Evolutionary conservation across 2,797 vertebrate genomes (phyloP).

Genomic region (Prunella strophiata): DNA sequence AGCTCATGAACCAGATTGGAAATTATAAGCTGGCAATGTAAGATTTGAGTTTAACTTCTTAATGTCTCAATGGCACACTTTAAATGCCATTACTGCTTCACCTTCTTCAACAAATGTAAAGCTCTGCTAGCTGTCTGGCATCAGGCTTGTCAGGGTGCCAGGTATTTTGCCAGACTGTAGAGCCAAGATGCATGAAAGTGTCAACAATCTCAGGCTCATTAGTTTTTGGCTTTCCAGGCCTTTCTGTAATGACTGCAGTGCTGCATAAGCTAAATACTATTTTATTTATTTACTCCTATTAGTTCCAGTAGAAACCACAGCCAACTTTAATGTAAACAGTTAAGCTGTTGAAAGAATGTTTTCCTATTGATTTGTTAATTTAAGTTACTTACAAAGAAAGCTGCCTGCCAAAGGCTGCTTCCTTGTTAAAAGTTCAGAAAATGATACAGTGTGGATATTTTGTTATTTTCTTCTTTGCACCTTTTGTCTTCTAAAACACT

Average conservation of each 20-base stretch:
- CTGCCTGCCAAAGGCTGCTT: slow-evolving; percentile 4
- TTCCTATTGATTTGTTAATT: slow-evolving; percentile 40
- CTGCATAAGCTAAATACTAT: not conserved
- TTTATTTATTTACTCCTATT: slow-evolving; percentile 29
- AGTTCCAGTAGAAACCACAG: slow-evolving; percentile 13
- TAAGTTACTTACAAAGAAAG: slow-evolving; percentile 18
- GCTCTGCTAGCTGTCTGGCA: slow-evolving; percentile 13
- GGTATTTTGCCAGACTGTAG: slow-evolving; percentile 22
- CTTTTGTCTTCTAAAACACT: not conserved
- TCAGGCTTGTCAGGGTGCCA: slow-evolving; percentile 16
- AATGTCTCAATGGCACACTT: not conserved
- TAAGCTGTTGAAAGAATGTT: not conserved
- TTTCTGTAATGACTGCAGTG: slow-evolving; percentile 34
- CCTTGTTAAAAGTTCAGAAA: not conserved
- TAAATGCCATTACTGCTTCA: not conserved
- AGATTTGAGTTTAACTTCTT: not conserved
- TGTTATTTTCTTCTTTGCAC: not conserved
- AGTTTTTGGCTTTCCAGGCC: slow-evolving; percentile 48
- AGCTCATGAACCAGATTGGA: not conserved
- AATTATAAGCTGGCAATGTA: not conserved
- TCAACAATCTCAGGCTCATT: slow-evolving; percentile 48
- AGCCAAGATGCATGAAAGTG: slow-evolving; percentile 44
- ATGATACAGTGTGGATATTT: not conserved
- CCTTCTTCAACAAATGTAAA: slow-evolving; percentile 21
- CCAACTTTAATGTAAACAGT: slow-evolving; percentile 12